Percentiles rank a stretch among this genome's conserved stretches.
phyloP scores from a whole-genome alignment of 2,888 invertebrate genomes.

The Agrilus biguttatus region DNA sequence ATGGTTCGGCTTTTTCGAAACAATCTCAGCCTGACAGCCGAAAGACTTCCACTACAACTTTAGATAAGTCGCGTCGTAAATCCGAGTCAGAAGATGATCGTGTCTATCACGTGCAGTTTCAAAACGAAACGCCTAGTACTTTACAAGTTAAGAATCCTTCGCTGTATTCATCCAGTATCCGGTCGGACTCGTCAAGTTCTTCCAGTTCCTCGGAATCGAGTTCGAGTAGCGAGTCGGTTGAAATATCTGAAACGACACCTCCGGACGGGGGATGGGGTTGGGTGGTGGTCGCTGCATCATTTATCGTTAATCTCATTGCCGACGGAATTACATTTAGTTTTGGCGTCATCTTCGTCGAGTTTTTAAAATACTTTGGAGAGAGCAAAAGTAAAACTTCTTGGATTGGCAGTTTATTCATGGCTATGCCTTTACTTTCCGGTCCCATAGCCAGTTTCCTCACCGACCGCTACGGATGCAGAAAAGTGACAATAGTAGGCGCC shows the following conservation, averaged over 20 bases:
- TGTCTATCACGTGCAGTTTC: slow-evolving; percentile 44
- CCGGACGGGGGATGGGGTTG: slow-evolving; percentile 91
- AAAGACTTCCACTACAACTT: neutral
- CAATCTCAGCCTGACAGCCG: neutral
- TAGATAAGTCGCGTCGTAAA: slow-evolving; percentile 3
- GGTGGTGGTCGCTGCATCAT: slow-evolving; percentile 80
- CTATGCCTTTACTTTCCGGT: slow-evolving; percentile 75
- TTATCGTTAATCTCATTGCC: slow-evolving; percentile 79
- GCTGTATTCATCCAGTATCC: slow-evolving; percentile 12
- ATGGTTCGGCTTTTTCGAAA: slow-evolving; percentile 4
- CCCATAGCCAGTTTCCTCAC: slow-evolving; percentile 74
- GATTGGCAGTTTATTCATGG: slow-evolving; percentile 83
- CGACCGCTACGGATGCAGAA: slow-evolving; percentile 69
- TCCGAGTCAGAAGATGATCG: slow-evolving; percentile 20
- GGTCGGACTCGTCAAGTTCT: slow-evolving; percentile 25
- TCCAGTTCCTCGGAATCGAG: slow-evolving; percentile 31
- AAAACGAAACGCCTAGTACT: slow-evolving; percentile 23
- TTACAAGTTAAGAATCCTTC: slow-evolving; percentile 12
- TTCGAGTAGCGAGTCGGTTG: slow-evolving; percentile 47
- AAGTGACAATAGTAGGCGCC: slow-evolving; percentile 64
- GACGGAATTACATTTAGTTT: slow-evolving; percentile 89
- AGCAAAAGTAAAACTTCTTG: slow-evolving; percentile 78
- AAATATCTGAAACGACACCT: slow-evolving; percentile 51
- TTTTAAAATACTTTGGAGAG: slow-evolving; percentile 71
- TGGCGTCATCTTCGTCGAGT: slow-evolving; percentile 77